These are phyloP conservation scores for Acanthosoma haemorrhoidale DNA, from an alignment of 2,888 invertebrate species.

Conservation along the genomic window DNA sequence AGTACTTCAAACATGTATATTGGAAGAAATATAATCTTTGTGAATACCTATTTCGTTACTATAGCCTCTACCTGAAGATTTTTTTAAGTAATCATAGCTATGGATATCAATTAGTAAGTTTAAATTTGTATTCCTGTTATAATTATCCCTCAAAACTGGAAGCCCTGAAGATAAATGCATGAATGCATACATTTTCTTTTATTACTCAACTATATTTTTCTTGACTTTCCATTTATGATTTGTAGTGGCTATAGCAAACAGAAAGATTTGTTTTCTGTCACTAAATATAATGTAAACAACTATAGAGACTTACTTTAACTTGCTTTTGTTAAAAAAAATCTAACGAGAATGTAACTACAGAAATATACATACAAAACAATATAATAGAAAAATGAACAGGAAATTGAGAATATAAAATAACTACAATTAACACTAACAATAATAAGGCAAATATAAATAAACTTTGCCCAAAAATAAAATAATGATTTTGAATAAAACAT, in stretches of 20 bases:
- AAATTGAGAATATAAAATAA: background rate
- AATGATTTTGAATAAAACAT: slow-evolving; percentile 14
- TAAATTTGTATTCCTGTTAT: too few relatives aligned
- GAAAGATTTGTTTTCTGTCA: background rate
- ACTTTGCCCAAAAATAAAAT: background rate
- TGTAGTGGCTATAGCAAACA: background rate
- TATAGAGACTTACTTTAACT: background rate
- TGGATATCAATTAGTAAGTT: background rate
- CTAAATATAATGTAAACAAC: background rate
- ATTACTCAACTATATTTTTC: background rate
- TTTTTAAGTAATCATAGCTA: background rate
- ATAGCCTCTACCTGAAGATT: background rate
- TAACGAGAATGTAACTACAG: background rate
- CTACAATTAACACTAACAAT: background rate
- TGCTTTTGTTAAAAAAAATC: too few relatives aligned
- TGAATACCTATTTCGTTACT: background rate
- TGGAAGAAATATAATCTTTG: background rate
- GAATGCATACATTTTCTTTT: background rate
- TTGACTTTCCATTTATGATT: background rate
- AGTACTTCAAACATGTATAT: background rate
- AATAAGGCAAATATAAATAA: slow-evolving; percentile 13
- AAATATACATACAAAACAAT: background rate
- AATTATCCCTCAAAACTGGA: background rate
- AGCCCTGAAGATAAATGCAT: background rate
- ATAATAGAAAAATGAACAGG: background rate